Base-by-base conservation (phyloP, 2,797 vertebrate genomes). In the Cossypha polioptera region DNA sequence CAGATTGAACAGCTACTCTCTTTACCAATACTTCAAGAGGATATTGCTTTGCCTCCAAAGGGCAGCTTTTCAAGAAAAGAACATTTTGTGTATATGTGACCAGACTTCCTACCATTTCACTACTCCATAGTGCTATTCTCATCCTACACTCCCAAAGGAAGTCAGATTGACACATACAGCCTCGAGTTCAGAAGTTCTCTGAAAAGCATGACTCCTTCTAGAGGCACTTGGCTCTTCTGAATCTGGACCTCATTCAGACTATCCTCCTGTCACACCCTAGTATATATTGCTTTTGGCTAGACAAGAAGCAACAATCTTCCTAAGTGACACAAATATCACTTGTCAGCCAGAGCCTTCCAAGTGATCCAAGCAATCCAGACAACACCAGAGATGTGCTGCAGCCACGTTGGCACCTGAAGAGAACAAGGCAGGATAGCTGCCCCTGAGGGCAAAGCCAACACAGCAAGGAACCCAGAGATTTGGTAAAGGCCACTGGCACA, bases 391-490 rank as follows among this genome's bases (percentile, higher is more conserved):
- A 61, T 13, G 47, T 16, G n/a, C 48, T 33, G 17, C 10, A 68
- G 55, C 7, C 15, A 21, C 4, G 2, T 0, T 2, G 1, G 31
- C 7, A 12, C 21, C 21, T 10, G 29, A 47, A 22, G 36, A 55
- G 58, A 59, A 45, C 6, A 13, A 15, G 24, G 33, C 48, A 75
- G 20, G 12, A 81, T 8, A 61, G 8, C 12, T 21, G 9, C 3
- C n/a, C 36, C 42, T 2, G 22, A 61, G 21, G 38, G 43, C 59
- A 83, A 66, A 73, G 19, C 25, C 72, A 55, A 22, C 31, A 20
- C 0, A 3, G 59, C 6, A 71, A 47, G 9, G 31, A 19, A 45
- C n/a, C 2, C 3, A 8, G 16, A 38, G 13, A 14, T 29, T 26
- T 4, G 1, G 47, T 2, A 16, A 65, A 22, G 5, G 19, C 51